Evolutionary conservation across 2,797 vertebrate genomes (phyloP).

Genomic region (Enteromius fasciolatus): DNA sequence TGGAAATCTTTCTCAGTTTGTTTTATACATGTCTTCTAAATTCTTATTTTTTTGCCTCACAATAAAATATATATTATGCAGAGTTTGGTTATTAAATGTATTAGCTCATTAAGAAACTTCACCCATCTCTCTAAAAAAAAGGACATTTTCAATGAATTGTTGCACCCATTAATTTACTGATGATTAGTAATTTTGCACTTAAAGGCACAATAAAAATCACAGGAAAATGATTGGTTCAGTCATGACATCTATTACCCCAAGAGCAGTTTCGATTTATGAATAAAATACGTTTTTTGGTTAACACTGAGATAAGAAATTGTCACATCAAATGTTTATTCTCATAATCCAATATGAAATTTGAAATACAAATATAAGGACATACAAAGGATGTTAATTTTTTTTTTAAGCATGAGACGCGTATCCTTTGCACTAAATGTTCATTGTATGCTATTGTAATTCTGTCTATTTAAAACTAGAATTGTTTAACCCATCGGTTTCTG

Average conservation of each 20-base stretch:
- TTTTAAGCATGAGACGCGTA: too few species aligned
- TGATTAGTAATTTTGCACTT: not conserved
- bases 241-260: not conserved
- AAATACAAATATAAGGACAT: not conserved
- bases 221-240: not conserved
- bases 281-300: not conserved
- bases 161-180: not conserved
- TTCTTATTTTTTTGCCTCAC: not conserved
- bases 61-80: not conserved
- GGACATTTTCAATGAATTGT: not conserved
- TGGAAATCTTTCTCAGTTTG: not conserved
- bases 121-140: not conserved
- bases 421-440: not conserved
- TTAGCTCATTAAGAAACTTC: too few species aligned
- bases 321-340: not conserved
- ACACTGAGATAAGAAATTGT: too few species aligned
- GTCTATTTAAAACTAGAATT: slow-evolving; percentile 46
- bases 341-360: not conserved
- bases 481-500: not conserved
- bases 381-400: too few species aligned
- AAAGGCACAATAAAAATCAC: not conserved
- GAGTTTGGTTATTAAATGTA: not conserved
- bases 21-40: not conserved
- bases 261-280: not conserved
- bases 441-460: not conserved